Conservation (phyloP, 2,888 invertebrate genomes). For the Noctua fimbriata region DNA sequence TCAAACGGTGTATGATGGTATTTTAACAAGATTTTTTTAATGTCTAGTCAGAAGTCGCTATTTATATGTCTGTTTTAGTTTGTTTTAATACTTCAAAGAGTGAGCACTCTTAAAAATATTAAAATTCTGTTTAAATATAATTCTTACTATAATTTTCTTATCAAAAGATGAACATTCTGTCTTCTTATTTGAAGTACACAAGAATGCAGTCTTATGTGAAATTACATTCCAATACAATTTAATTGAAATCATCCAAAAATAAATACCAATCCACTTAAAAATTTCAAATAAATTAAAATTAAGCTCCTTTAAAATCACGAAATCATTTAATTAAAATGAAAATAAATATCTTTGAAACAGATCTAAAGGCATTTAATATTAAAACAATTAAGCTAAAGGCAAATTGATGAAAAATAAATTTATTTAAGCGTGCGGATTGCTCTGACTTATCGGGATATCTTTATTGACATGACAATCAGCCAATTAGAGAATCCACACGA, state of each 20-base stretch:
- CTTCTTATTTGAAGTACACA: not conserved
- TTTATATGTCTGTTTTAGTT: not conserved
- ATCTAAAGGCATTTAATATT: constrained; percentile 51
- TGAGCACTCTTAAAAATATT: not conserved
- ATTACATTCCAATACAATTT: constrained; percentile 14
- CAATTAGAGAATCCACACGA: constrained; percentile 74
- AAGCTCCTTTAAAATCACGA: constrained; percentile 21
- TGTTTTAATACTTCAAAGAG: not conserved
- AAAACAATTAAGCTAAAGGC: constrained; percentile 52
- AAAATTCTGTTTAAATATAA: not conserved
- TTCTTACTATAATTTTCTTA: not conserved
- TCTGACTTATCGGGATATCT: constrained; percentile 72
- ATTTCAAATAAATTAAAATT: constrained; percentile 28
- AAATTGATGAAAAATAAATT: constrained; percentile 59
- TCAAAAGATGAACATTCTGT: not conserved
- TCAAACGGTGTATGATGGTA: not conserved
- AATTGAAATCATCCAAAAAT: constrained; percentile 12
- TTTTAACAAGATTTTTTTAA: not conserved
- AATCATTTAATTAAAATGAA: constrained; percentile 47
- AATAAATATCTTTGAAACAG: constrained; percentile 47
- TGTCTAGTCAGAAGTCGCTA: not conserved
- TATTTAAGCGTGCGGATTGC: constrained; percentile 49
- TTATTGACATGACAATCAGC: constrained; percentile 80
- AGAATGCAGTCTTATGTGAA: not conserved
- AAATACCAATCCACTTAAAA: constrained; percentile 19